These are phyloP conservation scores for Cheilosia scutellata DNA, from an alignment of 2,888 invertebrate genomes.

Conservation along the genomic window DNA sequence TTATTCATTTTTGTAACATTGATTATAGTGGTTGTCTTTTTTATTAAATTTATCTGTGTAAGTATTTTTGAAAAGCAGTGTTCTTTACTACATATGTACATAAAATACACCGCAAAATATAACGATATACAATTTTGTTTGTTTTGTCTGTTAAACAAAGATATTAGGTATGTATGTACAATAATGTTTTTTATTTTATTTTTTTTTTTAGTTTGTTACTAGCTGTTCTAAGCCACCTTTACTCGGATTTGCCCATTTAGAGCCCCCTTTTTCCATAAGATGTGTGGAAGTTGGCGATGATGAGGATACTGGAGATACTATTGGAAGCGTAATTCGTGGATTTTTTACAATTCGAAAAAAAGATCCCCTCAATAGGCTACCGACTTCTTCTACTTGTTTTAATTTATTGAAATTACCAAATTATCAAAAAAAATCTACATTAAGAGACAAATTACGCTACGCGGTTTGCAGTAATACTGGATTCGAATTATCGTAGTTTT, in stretches of 20 bases:
- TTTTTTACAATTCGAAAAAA: constrained; percentile 98
- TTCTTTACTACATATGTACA: too few relatives aligned
- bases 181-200: not conserved
- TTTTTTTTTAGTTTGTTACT: constrained; percentile 89
- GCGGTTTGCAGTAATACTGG: constrained; percentile 99
- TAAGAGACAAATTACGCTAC: constrained; percentile 97
- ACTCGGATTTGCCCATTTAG: constrained; percentile 97
- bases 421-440: constrained; percentile 97
- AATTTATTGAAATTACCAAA: constrained; percentile 99
- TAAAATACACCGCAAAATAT: too few relatives aligned
- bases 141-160: too few relatives aligned
- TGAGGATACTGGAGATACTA: constrained; percentile 91
- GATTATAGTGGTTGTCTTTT: too few relatives aligned
- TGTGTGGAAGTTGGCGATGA: constrained; percentile 99
- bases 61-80: too few relatives aligned
- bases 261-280: constrained; percentile 98
- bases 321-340: constrained; percentile 97
- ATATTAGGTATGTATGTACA: not conserved
- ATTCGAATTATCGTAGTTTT: constrained; percentile 96
- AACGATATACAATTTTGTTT: too few relatives aligned
- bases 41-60: too few relatives aligned
- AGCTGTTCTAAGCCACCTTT: constrained; percentile 99
- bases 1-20: too few relatives aligned
- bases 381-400: constrained; percentile 99
- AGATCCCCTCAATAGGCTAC: constrained; percentile 96